These are phyloP conservation scores for Papilio demoleus DNA, from an alignment of 2,888 invertebrate genomes.

Conservation along the genomic window DNA sequence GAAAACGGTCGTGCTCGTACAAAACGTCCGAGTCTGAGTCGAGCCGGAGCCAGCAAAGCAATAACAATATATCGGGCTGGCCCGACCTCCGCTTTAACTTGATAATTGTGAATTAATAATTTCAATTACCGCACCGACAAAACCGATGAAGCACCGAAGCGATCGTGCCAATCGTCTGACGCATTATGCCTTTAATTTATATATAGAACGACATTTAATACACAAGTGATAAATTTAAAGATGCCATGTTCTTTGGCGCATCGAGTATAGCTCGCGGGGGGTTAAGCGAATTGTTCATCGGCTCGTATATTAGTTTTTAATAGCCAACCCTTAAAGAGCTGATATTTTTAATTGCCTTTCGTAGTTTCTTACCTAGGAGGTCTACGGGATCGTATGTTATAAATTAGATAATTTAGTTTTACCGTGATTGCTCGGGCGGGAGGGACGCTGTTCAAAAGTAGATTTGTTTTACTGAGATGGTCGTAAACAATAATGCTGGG, in stretches of 20 bases:
- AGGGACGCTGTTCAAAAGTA: constrained; percentile 45
- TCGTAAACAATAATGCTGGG: constrained; percentile 7
- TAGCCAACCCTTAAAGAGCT: constrained; percentile 72
- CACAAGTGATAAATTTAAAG: constrained; percentile 66
- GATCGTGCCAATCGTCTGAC: constrained; percentile 59
- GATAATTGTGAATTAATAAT: constrained; percentile 60
- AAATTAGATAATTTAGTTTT: constrained; percentile 51
- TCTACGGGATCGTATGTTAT: constrained; percentile 56
- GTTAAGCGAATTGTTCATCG: constrained; percentile 62
- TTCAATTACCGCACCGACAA: constrained; percentile 58
- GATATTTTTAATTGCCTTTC: constrained; percentile 75
- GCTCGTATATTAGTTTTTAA: constrained; percentile 70
- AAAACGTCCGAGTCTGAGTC: constrained; percentile 25
- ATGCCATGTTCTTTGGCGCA: constrained; percentile 54
- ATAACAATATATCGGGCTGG: constrained; percentile 46
- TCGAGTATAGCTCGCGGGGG: constrained; percentile 66
- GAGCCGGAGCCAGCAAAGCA: constrained; percentile 32
- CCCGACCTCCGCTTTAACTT: constrained; percentile 46
- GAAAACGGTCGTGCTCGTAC: constrained; percentile 21
- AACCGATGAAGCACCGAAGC: constrained; percentile 51
- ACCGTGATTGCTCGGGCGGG: constrained; percentile 42
- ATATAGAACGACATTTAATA: constrained; percentile 73
- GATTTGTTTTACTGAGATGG: constrained; percentile 3
- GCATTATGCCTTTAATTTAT: constrained; percentile 67
- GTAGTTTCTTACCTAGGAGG: constrained; percentile 70